Conservation (phyloP, 2,113 vertebrate species). For the Notarius lentiginosus region DNA sequence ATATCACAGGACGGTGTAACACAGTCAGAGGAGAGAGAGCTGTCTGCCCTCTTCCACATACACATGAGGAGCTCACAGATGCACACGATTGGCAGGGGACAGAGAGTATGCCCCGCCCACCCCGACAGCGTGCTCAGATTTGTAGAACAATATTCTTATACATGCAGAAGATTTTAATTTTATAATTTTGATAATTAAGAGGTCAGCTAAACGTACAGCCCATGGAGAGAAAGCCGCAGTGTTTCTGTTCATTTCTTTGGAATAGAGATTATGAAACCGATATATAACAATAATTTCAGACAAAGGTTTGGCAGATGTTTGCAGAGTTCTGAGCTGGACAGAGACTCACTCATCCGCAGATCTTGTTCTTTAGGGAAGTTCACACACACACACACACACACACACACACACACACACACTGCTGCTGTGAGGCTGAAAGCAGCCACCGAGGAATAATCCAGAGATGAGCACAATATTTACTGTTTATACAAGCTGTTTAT, state of each 20-base stretch:
- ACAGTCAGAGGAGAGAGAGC: not conserved
- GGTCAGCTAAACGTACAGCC: too few relatives aligned
- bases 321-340: not conserved
- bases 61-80: not conserved
- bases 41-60: not conserved
- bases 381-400: too few relatives aligned
- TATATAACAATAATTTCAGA: not conserved
- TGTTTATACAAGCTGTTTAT: too few relatives aligned
- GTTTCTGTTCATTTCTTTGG: not conserved
- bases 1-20: too few relatives aligned
- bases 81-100: not conserved
- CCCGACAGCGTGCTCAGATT: not conserved
- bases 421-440: too few relatives aligned
- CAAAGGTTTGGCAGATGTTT: not conserved
- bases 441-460: too few relatives aligned
- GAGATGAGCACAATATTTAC: too few relatives aligned
- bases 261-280: not conserved
- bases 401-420: too few relatives aligned
- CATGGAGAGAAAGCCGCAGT: not conserved
- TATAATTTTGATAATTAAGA: not conserved
- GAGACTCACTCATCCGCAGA: too few relatives aligned
- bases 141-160: not conserved
- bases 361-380: too few relatives aligned
- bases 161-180: not conserved
- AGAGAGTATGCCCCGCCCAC: not conserved